Evolutionary conservation across 2,888 invertebrate species (phyloP).

Genomic region (Plagodis pulveraria): DNA sequence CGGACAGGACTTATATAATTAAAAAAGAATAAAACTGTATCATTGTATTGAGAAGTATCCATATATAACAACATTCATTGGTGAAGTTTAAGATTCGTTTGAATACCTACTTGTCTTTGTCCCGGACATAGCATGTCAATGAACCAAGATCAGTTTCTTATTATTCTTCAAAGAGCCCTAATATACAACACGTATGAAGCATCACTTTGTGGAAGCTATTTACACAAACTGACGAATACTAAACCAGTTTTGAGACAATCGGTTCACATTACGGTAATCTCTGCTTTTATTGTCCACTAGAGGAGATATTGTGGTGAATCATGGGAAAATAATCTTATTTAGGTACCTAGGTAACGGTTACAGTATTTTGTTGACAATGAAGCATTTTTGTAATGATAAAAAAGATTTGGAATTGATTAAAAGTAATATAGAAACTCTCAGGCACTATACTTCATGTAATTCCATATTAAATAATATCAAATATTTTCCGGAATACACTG

Average conservation of each 20-base stretch:
- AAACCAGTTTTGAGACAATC: slow-evolving; percentile 27
- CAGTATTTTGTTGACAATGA: slow-evolving; percentile 6
- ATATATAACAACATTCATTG: too few species aligned
- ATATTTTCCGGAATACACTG: too few species aligned
- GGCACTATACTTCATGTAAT: too few species aligned
- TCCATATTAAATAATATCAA: too few species aligned
- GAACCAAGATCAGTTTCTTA: neutral
- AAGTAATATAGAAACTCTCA: too few species aligned
- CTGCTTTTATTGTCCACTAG: slow-evolving; percentile 10
- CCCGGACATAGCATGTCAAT: too few species aligned
- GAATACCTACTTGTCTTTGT: neutral
- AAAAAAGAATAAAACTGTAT: too few species aligned
- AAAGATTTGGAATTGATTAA: too few species aligned
- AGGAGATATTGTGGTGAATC: slow-evolving; percentile 12
- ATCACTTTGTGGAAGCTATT: slow-evolving; percentile 28
- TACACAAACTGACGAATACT: slow-evolving; percentile 24
- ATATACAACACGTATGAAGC: slow-evolving; percentile 14
- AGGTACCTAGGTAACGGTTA: slow-evolving; percentile 10
- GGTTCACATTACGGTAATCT: slow-evolving; percentile 20
- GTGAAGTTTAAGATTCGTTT: too few species aligned
- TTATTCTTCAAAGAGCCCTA: slow-evolving; percentile 15
- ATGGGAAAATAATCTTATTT: slow-evolving; percentile 14
- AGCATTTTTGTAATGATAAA: neutral
- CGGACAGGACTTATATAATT: too few species aligned
- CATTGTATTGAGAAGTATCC: too few species aligned